A percentile compares a stretch with the other conserved stretches of the same genome.
Evolutionary conservation across 2,797 vertebrate genomes (phyloP).

Genomic region (Silurus aristotelis): DNA sequence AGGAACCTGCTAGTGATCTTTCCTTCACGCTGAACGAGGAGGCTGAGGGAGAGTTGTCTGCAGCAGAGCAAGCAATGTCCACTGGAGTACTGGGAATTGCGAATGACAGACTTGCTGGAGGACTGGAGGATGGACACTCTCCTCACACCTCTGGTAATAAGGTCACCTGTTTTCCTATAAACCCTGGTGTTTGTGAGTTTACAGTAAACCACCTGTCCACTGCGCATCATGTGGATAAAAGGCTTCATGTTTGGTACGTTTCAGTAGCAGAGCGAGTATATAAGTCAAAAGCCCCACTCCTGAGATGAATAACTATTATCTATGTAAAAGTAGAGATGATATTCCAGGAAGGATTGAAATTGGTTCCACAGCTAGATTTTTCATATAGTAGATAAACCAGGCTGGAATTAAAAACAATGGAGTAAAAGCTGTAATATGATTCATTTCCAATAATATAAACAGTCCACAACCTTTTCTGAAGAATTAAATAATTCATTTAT

Average conservation of each 20-base stretch:
- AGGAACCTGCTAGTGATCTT: constrained; percentile 91
- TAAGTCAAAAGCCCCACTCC: background rate
- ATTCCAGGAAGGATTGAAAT: background rate
- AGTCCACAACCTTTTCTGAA: too few species aligned
- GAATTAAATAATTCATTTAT: too few species aligned
- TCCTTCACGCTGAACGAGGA: constrained; percentile 92
- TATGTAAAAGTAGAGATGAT: background rate
- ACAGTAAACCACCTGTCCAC: too few species aligned
- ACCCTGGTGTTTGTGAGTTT: background rate
- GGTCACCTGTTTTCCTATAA: background rate
- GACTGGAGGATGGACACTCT: constrained; percentile 88
- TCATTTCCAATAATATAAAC: too few species aligned
- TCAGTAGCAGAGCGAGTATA: background rate
- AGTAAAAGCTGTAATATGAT: too few species aligned
- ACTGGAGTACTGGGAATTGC: constrained; percentile 89
- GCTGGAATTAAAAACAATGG: background rate
- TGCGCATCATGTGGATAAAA: background rate
- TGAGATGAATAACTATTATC: background rate
- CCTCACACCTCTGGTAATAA: constrained; percentile 86
- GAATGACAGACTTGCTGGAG: constrained; percentile 84
- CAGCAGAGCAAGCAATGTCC: constrained; percentile 90
- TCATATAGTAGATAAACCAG: background rate
- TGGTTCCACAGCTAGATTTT: too few species aligned
- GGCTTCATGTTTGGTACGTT: background rate
- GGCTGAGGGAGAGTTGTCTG: constrained; percentile 86